Evolutionary conservation across 2,797 vertebrate genomes (phyloP).

Genomic region (Macroramphosus scolopax): DNA sequence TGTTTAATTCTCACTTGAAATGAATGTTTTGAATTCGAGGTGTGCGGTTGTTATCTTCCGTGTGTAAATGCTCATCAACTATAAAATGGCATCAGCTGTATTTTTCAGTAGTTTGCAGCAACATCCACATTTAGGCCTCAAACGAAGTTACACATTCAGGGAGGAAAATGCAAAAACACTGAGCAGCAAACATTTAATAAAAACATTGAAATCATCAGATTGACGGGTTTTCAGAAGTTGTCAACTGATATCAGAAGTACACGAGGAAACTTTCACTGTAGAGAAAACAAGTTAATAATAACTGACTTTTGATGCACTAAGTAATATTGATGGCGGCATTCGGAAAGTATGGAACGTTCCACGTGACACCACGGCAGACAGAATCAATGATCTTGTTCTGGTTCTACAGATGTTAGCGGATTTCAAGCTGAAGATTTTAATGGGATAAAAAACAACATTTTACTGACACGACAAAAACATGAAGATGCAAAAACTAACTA

Average conservation of each 20-base stretch:
- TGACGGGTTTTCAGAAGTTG: background rate
- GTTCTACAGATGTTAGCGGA: background rate
- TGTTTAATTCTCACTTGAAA: too few species aligned
- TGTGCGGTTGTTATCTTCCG: too few species aligned
- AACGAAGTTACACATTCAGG: too few species aligned
- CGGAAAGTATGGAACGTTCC: conserved; percentile 49
- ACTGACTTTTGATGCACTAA: conserved; percentile 30
- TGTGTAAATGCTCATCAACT: too few species aligned
- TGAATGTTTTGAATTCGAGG: too few species aligned
- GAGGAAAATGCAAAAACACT: too few species aligned
- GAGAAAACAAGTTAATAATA: conserved; percentile 18
- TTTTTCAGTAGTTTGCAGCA: too few species aligned
- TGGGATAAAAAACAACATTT: conserved; percentile 9
- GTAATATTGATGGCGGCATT: conserved; percentile 35
- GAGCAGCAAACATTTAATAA: background rate
- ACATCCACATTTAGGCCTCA: too few species aligned
- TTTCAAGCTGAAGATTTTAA: too few species aligned
- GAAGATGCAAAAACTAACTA: too few species aligned
- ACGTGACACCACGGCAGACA: conserved; percentile 11
- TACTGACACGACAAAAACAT: too few species aligned
- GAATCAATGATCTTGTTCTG: conserved; percentile 1
- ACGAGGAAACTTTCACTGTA: background rate
- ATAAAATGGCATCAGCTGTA: too few species aligned
- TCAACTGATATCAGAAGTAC: background rate
- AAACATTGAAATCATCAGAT: background rate